Evolutionary conservation across 2,113 vertebrate species (phyloP).

Genomic region (Protomyctophum bolini): DNA sequence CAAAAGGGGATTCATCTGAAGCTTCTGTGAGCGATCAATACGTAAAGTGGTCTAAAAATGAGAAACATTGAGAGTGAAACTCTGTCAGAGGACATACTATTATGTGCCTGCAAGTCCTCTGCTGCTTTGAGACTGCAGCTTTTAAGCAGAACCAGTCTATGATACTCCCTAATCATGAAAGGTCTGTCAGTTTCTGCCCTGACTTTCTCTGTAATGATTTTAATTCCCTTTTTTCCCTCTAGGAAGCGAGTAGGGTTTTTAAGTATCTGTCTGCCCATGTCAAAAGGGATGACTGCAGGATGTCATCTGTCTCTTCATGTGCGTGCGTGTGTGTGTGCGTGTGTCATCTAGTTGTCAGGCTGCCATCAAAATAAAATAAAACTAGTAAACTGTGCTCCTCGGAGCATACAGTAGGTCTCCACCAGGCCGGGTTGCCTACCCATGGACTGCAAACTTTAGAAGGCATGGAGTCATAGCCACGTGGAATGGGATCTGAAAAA

Average conservation of each 20-base stretch:
- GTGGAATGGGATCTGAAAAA: no score
- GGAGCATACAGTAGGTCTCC: no score
- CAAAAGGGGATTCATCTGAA: constrained; percentile 38
- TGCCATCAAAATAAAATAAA: no score
- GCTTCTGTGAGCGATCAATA: constrained; percentile 54
- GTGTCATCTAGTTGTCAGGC: no score
- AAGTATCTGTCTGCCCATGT: constrained; percentile 44
- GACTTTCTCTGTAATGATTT: constrained; percentile 70
- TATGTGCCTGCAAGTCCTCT: constrained; percentile 65
- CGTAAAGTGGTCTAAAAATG: constrained; percentile 47
- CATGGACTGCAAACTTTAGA: no score
- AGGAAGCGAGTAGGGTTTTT: constrained; percentile 53
- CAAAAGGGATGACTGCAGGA: constrained; percentile 55
- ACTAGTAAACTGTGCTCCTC: no score
- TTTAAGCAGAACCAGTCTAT: constrained; percentile 60
- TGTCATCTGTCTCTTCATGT: constrained; percentile 53
- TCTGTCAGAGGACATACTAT: constrained; percentile 58
- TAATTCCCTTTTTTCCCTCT: constrained; percentile 70
- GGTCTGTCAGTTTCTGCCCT: constrained; percentile 64
- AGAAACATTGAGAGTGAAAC: constrained; percentile 40
- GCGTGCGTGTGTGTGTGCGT: no score
- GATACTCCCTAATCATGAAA: constrained; percentile 68
- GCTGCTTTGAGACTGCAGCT: constrained; percentile 66
- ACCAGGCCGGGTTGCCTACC: no score
- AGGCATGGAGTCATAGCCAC: no score